phyloP scores from a whole-genome alignment of 2,888 invertebrate genomes.

The Ferrisia virgata region DNA sequence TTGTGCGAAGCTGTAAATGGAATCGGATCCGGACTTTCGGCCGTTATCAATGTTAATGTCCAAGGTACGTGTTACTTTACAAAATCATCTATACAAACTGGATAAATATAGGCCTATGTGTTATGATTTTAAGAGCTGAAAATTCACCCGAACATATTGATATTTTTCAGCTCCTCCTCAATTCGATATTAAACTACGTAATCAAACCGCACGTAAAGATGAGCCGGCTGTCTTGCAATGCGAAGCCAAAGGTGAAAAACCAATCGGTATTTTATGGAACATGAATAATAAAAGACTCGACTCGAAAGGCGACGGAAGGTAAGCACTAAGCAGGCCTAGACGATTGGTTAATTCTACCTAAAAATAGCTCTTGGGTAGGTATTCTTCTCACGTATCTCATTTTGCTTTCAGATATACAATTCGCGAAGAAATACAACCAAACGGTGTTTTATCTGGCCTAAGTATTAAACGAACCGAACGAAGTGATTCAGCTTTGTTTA shows the following conservation, averaged over 20 bases:
- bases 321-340: not conserved
- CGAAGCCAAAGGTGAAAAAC: conserved; percentile 91
- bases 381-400: conserved; percentile 54
- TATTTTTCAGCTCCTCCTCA: conserved; percentile 75
- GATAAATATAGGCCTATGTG: too few species aligned
- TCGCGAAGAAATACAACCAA: conserved; percentile 78
- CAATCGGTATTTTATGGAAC: conserved; percentile 91
- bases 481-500: conserved; percentile 83
- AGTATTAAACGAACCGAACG: conserved; percentile 87
- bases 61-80: conserved; percentile 79
- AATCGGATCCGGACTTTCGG: conserved; percentile 90
- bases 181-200: conserved; percentile 86
- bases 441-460: conserved; percentile 82
- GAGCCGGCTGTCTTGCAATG: conserved; percentile 89
- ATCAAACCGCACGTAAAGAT: conserved; percentile 85
- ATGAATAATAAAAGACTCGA: conserved; percentile 90
- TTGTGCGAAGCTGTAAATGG: conserved; percentile 94
- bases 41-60: conserved; percentile 88
- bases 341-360: not conserved
- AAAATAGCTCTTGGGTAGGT: not conserved
- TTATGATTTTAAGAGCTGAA: not conserved
- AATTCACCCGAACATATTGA: not conserved
- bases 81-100: too few species aligned
- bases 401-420: conserved; percentile 54
- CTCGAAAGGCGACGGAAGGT: conserved; percentile 79